These are phyloP conservation scores for Eulemur albifrons DNA, from an alignment of 2,797 vertebrate genomes.

Conservation along the genomic window DNA sequence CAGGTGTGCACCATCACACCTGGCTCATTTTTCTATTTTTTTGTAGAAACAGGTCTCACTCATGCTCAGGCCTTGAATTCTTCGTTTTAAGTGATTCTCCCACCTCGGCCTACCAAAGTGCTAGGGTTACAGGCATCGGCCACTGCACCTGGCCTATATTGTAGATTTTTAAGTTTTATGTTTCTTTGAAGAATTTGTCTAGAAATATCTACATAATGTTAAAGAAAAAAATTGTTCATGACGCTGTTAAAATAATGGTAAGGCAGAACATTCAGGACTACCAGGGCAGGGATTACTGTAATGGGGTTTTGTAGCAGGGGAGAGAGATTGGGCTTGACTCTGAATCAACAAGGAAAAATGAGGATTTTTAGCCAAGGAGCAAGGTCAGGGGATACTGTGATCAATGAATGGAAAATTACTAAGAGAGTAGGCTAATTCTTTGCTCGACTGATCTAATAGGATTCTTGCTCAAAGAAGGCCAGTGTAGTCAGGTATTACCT, in stretches of 20 bases:
- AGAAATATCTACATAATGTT: background rate
- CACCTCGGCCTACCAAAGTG: too few species aligned
- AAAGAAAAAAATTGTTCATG: background rate
- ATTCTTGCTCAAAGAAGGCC: background rate
- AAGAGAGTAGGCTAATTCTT: background rate
- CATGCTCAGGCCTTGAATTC: background rate
- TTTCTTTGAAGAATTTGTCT: background rate
- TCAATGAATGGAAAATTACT: background rate
- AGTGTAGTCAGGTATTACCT: background rate
- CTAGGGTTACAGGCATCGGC: too few species aligned
- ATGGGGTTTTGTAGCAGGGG: background rate
- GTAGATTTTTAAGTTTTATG: background rate
- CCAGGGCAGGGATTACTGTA: background rate
- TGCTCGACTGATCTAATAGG: background rate
- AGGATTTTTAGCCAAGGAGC: background rate
- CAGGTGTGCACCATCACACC: background rate
- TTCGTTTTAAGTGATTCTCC: background rate
- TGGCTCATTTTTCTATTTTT: background rate
- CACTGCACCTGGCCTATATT: background rate
- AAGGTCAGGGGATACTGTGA: accelerated
- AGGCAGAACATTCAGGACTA: background rate
- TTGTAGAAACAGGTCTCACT: background rate
- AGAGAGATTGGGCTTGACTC: background rate
- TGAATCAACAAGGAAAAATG: too few species aligned
- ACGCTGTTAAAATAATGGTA: background rate